phyloP scores from a whole-genome alignment of 2,888 invertebrate species.

The Leucophora obtusa region DNA sequence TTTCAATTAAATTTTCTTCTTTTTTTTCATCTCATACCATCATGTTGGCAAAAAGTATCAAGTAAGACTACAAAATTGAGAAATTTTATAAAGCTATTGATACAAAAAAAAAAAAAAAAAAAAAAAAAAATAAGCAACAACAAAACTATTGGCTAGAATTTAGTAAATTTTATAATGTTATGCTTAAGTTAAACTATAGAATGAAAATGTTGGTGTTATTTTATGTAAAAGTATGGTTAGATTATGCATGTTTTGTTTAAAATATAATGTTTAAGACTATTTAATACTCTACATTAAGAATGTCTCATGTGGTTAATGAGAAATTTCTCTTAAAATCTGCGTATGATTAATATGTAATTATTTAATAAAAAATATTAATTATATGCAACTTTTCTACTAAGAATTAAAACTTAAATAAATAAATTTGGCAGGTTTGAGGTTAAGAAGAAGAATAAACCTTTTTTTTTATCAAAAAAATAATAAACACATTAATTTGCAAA shows the following conservation, averaged over 20 bases:
- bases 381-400: no score
- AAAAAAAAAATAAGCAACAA: slow-evolving; percentile 22
- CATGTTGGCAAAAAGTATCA: slow-evolving; percentile 25
- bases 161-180: slow-evolving; percentile 33
- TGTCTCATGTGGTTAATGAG: no score
- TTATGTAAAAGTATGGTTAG: slow-evolving; percentile 19
- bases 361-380: no score
- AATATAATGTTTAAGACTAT: background rate
- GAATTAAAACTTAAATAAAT: no score
- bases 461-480: no score
- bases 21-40: background rate
- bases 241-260: slow-evolving; percentile 50
- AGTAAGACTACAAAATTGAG: slow-evolving; percentile 6
- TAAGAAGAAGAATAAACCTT: no score
- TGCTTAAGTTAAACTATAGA: slow-evolving; percentile 37
- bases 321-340: no score
- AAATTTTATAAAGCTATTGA: slow-evolving; percentile 41
- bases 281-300: no score
- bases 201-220: background rate
- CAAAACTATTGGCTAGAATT: slow-evolving; percentile 6
- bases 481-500: no score
- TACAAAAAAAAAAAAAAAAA: slow-evolving; percentile 30
- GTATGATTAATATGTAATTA: no score
- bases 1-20: slow-evolving; percentile 59
- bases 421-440: no score